A percentile compares a stretch with the other conserved stretches of the same genome.
These are phyloP conservation scores for Gopherus evgoodei DNA, from an alignment of 2,113 vertebrate genomes.

Conservation along the genomic window DNA sequence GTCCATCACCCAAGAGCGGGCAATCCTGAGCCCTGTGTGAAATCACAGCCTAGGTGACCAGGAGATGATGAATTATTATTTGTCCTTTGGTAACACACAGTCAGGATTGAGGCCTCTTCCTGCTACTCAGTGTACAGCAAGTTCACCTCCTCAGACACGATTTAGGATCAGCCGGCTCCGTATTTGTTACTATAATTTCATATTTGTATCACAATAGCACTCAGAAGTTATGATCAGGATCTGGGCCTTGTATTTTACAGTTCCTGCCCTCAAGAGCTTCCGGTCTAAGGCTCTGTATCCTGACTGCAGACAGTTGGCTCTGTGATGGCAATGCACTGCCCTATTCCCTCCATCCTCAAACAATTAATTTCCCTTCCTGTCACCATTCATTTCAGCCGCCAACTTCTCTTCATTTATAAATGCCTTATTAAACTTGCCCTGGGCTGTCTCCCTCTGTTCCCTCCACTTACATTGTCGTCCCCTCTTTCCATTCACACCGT, in stretches of 20 bases:
- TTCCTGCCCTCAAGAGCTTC: background rate
- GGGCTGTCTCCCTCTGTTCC: background rate
- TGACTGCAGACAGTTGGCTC: background rate
- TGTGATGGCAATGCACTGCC: background rate
- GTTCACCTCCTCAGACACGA: background rate
- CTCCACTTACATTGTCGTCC: background rate
- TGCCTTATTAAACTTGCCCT: background rate
- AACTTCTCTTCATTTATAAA: background rate
- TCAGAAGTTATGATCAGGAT: slow-evolving; percentile 1
- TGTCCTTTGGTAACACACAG: slow-evolving; percentile 11
- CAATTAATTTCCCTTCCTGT: background rate
- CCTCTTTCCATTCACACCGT: background rate
- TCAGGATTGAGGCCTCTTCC: background rate
- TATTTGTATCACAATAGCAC: background rate
- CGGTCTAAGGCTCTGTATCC: background rate
- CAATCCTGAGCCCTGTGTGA: background rate
- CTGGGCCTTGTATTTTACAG: slow-evolving; percentile 31
- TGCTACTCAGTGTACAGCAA: background rate
- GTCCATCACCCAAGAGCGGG: background rate
- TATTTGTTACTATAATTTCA: background rate
- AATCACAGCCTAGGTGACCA: background rate
- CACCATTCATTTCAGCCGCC: background rate
- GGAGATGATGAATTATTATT: background rate
- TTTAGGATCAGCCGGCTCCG: background rate
- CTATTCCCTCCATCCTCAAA: background rate